Evolutionary conservation across 2,797 vertebrate species (phyloP), one percentile per base, ranked within the genome.

Genomic region (Eidolon dupreanum): DNA sequence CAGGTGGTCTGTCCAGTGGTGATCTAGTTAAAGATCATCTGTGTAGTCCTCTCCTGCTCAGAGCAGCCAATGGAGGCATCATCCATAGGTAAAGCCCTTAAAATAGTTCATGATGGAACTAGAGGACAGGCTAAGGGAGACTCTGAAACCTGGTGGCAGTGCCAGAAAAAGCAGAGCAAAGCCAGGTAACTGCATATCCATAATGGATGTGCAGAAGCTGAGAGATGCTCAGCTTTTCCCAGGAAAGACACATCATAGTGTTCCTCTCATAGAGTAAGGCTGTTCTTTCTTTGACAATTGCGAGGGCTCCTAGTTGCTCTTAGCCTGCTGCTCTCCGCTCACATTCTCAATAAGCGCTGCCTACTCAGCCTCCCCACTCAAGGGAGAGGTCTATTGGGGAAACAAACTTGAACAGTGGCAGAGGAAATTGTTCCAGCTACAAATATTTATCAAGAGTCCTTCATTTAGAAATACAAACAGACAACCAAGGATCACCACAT

Each of bases 381-480:
- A 68, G n/a, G 31, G 41, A 43, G 31, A 75, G 59, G 17, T 41
- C 59, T 70, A 20, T 13, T 88, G 36, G 84, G 77, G 61, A 95
- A 83, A 68, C 33, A 77, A 59, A 75, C 51, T 61, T 36, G 33
- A 51, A 61, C 36, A 61, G 26, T n/a, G 31, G 51, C 31, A 61
- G 70, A 59, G 51, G 43, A 53, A n/a, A 53, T 53, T 63, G 36
- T 83, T 61, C 43, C 33, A 77, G 61, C 70, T 82, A 36, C 59
- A 77, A 31, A 61, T 24, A 28, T 10, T 49, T n/a, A 73, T 26
- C 31, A 88, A 83, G 51, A 51, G 43, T 70, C 36, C 61, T 75
- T 83, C 53, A 75, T 51, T 92, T 68, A 95, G 51, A 90, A 70
- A 96, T 59, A 66, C 31, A 43, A 90, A 79, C 20, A 66, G 33